Evolutionary conservation across 1,140 invertebrate species (phyloP), one percentile per base, ranked within the genome.

Genomic region (Ridgeia piscesae): DNA sequence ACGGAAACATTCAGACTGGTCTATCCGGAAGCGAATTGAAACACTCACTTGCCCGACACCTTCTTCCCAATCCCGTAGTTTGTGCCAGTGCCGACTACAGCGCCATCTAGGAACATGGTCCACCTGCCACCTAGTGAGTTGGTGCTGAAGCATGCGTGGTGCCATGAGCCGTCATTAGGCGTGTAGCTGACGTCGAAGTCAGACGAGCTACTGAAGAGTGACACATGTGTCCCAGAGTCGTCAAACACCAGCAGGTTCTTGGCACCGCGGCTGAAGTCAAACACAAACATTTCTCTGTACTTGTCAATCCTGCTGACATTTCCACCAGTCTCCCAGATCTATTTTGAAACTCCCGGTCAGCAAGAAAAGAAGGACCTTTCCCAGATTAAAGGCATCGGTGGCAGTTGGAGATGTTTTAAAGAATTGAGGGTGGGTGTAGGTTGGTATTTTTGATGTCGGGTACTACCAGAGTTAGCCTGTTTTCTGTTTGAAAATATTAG

Each of bases 71-170:
- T 88, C 27, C 91, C 91, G 91, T 91, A 92, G 89, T 58, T 50
- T 35, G 27, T 31, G 33, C 93, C 92, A 11, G 88, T 90, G 11
- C 77, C 89, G 11, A 89, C 50, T 34, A 92, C 35, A 33, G 33
- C 88, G 35, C 94, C 94, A 93, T 94, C 93, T 17, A 93, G 50
- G 92, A 92, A 94, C 21, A 94, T n/a, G 1, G 33, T 21, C 92
- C 94, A 94, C 0, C 58, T 58, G 33, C 92, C 92, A 89, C 33
- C 58, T 34, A 35, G 91, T 91, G 2, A 88, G 33, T 92, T 92
- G 93, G 31, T 21, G 14, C 92, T 92, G 17, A 93, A 93, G 92
- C 93, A 94, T 0, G 94, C 27, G 88, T 94, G 93, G 48, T 94
- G 94, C 94, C 94, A 94, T n/a, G 48, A 17, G 21, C 93, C 93